These are phyloP conservation scores for Nomada fabriciana DNA, from an alignment of 2,888 invertebrate genomes.

Conservation along the genomic window DNA sequence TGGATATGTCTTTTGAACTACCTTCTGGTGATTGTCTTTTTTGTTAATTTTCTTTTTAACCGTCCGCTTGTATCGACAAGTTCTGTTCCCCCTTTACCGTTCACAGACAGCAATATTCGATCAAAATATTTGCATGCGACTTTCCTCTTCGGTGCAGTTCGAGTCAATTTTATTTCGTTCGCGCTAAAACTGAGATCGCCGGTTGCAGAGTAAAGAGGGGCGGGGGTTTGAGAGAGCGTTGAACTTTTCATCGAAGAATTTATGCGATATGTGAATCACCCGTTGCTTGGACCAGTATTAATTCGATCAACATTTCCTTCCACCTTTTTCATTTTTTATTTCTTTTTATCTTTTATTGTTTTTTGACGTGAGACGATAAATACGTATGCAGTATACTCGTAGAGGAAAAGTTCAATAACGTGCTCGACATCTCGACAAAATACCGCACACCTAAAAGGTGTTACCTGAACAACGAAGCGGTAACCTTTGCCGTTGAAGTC, in stretches of 20 bases:
- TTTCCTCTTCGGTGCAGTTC: slow-evolving; percentile 2
- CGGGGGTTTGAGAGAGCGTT: slow-evolving; percentile 17
- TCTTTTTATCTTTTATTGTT: too few species aligned
- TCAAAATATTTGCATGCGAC: slow-evolving; percentile 34
- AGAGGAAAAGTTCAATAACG: slow-evolving; percentile 52
- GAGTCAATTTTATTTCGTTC: slow-evolving; percentile 7
- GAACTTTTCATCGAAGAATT: slow-evolving; percentile 37
- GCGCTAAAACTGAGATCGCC: slow-evolving; percentile 1
- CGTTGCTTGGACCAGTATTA: slow-evolving; percentile 18
- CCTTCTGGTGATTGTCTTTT: slow-evolving; percentile 71
- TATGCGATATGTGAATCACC: slow-evolving; percentile 19
- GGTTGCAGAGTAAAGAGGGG: background rate
- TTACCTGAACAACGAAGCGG: slow-evolving; percentile 18
- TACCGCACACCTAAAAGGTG: background rate
- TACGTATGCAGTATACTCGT: slow-evolving; percentile 2
- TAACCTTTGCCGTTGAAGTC: slow-evolving; percentile 13
- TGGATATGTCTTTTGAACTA: slow-evolving; percentile 71
- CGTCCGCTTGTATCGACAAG: slow-evolving; percentile 20
- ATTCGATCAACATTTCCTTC: too few species aligned
- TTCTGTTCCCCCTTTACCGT: slow-evolving; percentile 31
- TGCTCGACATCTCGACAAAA: slow-evolving; percentile 24
- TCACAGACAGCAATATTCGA: slow-evolving; percentile 40
- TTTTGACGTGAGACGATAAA: slow-evolving; percentile 14
- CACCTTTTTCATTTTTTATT: too few species aligned
- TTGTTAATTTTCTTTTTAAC: slow-evolving; percentile 37